Evolutionary conservation across 2,113 vertebrate species (phyloP).

Genomic region (Lutjanus erythropterus): DNA sequence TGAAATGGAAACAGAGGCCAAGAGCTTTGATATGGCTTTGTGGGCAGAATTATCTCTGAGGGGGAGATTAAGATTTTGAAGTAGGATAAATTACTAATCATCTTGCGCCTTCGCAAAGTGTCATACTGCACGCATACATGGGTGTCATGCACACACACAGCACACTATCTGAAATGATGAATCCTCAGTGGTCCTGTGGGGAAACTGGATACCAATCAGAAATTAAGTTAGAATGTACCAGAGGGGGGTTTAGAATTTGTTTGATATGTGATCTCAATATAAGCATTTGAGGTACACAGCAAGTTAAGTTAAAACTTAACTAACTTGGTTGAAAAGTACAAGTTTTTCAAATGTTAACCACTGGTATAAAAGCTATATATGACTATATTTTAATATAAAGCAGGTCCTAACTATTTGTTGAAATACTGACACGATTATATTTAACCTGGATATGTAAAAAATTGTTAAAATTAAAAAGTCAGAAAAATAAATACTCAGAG

Average conservation of each 20-base stretch:
- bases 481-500: too few relatives aligned
- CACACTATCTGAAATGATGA: slow-evolving; percentile 13
- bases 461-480: too few relatives aligned
- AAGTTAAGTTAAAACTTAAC: neutral
- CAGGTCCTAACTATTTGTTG: neutral
- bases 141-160: neutral
- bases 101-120: slow-evolving; percentile 35
- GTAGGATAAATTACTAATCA: slow-evolving; percentile 56
- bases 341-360: neutral
- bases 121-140: slow-evolving; percentile 27
- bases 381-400: neutral
- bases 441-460: too few relatives aligned
- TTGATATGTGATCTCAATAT: slow-evolving; percentile 24
- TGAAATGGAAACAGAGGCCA: slow-evolving; percentile 49
- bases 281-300: neutral
- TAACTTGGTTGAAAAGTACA: neutral
- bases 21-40: slow-evolving; percentile 63
- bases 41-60: slow-evolving; percentile 61
- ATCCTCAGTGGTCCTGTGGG: slow-evolving; percentile 27
- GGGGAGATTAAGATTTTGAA: slow-evolving; percentile 65
- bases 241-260: slow-evolving; percentile 18
- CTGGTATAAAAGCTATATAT: neutral
- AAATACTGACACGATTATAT: neutral
- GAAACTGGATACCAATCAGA: slow-evolving; percentile 36
- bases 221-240: slow-evolving; percentile 12